phyloP scores from a whole-genome alignment of 2,797 vertebrate genomes.

The Pseudochaenichthys georgianus region DNA sequence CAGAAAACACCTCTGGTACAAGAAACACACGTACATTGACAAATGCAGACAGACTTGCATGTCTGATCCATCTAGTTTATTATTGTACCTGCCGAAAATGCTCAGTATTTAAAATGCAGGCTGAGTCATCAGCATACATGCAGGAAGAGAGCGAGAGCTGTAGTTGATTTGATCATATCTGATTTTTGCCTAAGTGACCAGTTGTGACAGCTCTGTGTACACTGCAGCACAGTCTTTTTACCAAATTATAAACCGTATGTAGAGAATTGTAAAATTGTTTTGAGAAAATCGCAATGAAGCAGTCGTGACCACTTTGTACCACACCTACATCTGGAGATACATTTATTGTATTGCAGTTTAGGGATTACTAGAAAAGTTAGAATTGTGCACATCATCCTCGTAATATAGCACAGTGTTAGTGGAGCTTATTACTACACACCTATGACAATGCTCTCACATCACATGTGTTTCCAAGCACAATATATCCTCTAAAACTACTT shows the following conservation, averaged over 20 bases:
- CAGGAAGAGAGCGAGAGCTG: constrained; percentile 8
- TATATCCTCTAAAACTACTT: constrained; percentile 9
- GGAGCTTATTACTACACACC: constrained; percentile 27
- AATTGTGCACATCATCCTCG: not conserved
- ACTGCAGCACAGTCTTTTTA: constrained; percentile 55
- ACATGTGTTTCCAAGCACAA: constrained; percentile 21
- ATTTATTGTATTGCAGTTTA: not conserved
- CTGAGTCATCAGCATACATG: constrained; percentile 34
- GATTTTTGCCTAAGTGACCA: constrained; percentile 51
- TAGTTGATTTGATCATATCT: constrained; percentile 48
- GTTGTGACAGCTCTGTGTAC: constrained; percentile 33
- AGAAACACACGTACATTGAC: not conserved
- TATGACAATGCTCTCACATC: constrained; percentile 4
- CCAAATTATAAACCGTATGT: constrained; percentile 14
- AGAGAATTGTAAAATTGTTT: not conserved
- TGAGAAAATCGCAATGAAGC: constrained; percentile 19
- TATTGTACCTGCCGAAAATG: constrained; percentile 29
- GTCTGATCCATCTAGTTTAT: not conserved
- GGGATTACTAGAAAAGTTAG: not conserved
- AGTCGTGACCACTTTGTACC: not conserved
- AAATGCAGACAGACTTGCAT: constrained; percentile 3
- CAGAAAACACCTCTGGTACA: not conserved
- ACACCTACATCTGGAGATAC: not conserved
- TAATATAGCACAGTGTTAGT: constrained; percentile 14
- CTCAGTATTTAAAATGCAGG: constrained; percentile 29